Evolutionary conservation across 2,888 invertebrate genomes (phyloP).

Genomic region (Sclerodermus sp.): DNA sequence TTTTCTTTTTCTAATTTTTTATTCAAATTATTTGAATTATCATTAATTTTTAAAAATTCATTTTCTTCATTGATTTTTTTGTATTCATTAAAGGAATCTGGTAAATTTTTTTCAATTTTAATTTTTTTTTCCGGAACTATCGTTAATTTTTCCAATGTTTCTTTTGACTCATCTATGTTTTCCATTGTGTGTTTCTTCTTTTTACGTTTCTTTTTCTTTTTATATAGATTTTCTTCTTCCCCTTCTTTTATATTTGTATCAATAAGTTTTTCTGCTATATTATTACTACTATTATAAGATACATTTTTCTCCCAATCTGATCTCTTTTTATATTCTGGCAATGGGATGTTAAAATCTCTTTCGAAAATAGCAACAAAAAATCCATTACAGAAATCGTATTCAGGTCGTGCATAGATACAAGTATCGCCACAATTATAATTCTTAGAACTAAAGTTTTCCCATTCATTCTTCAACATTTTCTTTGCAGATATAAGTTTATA

Average conservation of each 20-base stretch:
- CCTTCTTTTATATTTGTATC: background rate
- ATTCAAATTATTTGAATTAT: too few species aligned
- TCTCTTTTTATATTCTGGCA: slow-evolving; percentile 33
- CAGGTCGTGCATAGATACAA: slow-evolving; percentile 78
- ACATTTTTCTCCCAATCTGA: slow-evolving; percentile 1
- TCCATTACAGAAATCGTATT: slow-evolving; percentile 83
- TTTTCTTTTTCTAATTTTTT: slow-evolving; percentile 17
- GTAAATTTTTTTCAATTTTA: background rate
- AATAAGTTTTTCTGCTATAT: background rate
- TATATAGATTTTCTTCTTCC: background rate
- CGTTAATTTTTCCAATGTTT: background rate
- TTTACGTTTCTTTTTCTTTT: slow-evolving; percentile 5
- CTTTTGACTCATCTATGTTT: slow-evolving; percentile 5
- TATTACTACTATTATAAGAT: background rate
- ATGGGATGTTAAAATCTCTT: slow-evolving; percentile 51
- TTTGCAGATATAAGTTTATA: slow-evolving; percentile 69
- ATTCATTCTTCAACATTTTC: slow-evolving; percentile 65
- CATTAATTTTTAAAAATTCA: too few species aligned
- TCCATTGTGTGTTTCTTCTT: slow-evolving; percentile 13
- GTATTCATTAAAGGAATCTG: background rate
- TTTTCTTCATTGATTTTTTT: slow-evolving; percentile 5
- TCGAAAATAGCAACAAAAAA: slow-evolving; percentile 94
- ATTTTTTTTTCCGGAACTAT: background rate
- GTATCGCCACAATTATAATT: slow-evolving; percentile 69
- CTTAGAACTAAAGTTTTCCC: slow-evolving; percentile 70